phyloP scores from a whole-genome alignment of 30 jellyfish, hydroid and myxozoan species.

The Chrysaora quinquecirrha region DNA sequence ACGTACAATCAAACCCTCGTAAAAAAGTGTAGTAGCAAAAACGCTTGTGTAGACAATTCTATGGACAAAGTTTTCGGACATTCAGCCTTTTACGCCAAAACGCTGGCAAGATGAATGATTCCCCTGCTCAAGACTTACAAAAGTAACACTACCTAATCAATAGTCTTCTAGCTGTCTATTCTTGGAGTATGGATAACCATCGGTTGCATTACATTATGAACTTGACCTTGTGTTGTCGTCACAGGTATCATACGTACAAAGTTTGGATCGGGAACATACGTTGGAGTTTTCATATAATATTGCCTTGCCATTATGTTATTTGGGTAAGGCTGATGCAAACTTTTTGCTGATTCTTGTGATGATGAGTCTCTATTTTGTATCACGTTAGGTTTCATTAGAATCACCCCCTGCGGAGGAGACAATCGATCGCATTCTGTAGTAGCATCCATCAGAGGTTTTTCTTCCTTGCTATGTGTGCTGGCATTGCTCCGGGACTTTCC shows the following conservation, averaged over 20 bases:
- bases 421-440: constrained; percentile 16
- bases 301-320: constrained; percentile 24
- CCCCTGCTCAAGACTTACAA: too few species aligned
- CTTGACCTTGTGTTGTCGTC: constrained; percentile 36
- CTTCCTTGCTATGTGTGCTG: constrained; percentile 31
- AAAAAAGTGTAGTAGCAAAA: too few species aligned
- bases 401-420: constrained; percentile 11
- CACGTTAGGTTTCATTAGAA: constrained; percentile 21
- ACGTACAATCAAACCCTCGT: too few species aligned
- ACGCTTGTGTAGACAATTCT: too few species aligned
- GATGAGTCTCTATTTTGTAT: constrained; percentile 55
- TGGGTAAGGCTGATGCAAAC: constrained; percentile 13
- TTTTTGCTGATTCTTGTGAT: constrained; percentile 23
- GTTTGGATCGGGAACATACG: constrained; percentile 57
- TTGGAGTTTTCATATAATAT: constrained; percentile 38
- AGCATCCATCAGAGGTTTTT: constrained; percentile 48
- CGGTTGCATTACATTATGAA: constrained; percentile 37
- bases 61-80: too few species aligned
- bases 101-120: too few species aligned
- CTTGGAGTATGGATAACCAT: constrained; percentile 54
- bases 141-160: too few species aligned
- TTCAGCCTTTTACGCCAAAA: too few species aligned
- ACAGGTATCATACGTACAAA: constrained; percentile 63
- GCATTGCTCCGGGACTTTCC: not conserved
- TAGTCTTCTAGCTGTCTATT: not conserved